phyloP scores from a whole-genome alignment of 2,888 invertebrate genomes.

The Ochlodes sylvanus region DNA sequence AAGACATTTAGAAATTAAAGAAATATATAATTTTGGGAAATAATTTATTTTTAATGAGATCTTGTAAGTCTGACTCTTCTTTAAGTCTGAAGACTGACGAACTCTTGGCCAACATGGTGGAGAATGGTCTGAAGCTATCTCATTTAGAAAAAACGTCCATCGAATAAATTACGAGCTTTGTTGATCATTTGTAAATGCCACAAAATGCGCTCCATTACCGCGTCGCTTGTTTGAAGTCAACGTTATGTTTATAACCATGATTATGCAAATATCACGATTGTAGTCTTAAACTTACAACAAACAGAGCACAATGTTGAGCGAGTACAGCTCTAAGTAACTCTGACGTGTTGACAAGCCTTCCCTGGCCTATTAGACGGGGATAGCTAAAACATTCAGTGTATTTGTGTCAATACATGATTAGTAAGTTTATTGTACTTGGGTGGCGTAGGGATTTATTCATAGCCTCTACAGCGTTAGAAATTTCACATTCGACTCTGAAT shows the following conservation, averaged over 20 bases:
- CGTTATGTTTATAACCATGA: neutral
- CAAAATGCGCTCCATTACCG: neutral
- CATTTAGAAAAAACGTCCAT: too few species aligned
- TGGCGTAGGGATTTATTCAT: neutral
- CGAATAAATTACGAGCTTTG: neutral
- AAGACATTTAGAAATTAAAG: too few species aligned
- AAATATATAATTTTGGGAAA: too few species aligned
- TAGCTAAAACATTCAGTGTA: conserved; percentile 17
- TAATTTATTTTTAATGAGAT: too few species aligned
- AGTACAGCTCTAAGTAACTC: conserved; percentile 16
- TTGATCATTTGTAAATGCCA: neutral
- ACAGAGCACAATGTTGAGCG: conserved; percentile 19
- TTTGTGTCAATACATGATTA: conserved; percentile 1
- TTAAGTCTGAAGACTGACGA: too few species aligned
- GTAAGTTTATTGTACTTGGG: conserved; percentile 31
- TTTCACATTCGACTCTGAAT: too few species aligned
- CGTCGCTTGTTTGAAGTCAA: too few species aligned
- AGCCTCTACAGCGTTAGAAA: neutral
- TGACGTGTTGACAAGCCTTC: conserved; percentile 28
- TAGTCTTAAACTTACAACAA: conserved; percentile 15
- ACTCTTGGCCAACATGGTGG: too few species aligned
- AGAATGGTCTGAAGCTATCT: too few species aligned
- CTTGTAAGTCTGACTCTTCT: too few species aligned
- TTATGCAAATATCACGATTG: conserved; percentile 16
- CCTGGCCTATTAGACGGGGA: conserved; percentile 12